phyloP scores from a whole-genome alignment of 2,797 vertebrate genomes.

The Paratrypauchen microcephalus region DNA sequence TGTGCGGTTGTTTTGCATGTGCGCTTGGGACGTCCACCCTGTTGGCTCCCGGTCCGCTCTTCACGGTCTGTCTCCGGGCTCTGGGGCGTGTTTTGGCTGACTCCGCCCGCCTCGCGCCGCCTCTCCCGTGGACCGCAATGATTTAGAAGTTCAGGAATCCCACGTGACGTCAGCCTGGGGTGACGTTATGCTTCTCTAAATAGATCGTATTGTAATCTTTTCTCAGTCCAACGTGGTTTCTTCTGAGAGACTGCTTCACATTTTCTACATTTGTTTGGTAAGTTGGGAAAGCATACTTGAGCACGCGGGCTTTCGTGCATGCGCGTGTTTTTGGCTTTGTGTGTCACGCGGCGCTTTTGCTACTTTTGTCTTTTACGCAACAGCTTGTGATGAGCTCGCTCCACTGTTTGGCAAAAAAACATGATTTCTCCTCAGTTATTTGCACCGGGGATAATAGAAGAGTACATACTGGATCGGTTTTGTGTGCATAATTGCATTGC shows the following conservation, averaged over 20 bases:
- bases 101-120: conserved; percentile 71
- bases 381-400: conserved; percentile 60
- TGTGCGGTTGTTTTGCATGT: conserved; percentile 23
- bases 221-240: conserved; percentile 99
- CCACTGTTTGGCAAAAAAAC: conserved; percentile 1
- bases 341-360: conserved; percentile 50
- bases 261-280: conserved; percentile 94
- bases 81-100: conserved; percentile 43
- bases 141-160: conserved; percentile 99
- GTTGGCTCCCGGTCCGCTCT: conserved; percentile 23
- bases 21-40: conserved; percentile 17
- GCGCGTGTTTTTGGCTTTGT: conserved; percentile 57
- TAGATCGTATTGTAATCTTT: conserved; percentile 99
- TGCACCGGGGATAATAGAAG: background rate
- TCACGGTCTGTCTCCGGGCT: conserved; percentile 23
- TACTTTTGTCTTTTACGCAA: conserved; percentile 53
- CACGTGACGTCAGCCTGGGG: conserved; percentile 98
- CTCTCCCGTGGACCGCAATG: conserved; percentile 89
- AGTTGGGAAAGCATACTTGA: conserved; percentile 80
- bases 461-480: background rate
- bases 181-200: conserved; percentile 99
- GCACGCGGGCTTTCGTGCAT: conserved; percentile 60
- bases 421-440: background rate
- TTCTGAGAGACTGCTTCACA: conserved; percentile 89
- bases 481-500: conserved; percentile 31